These are phyloP conservation scores for Tautogolabrus adspersus DNA, from an alignment of 2,113 vertebrate species.

Conservation along the genomic window DNA sequence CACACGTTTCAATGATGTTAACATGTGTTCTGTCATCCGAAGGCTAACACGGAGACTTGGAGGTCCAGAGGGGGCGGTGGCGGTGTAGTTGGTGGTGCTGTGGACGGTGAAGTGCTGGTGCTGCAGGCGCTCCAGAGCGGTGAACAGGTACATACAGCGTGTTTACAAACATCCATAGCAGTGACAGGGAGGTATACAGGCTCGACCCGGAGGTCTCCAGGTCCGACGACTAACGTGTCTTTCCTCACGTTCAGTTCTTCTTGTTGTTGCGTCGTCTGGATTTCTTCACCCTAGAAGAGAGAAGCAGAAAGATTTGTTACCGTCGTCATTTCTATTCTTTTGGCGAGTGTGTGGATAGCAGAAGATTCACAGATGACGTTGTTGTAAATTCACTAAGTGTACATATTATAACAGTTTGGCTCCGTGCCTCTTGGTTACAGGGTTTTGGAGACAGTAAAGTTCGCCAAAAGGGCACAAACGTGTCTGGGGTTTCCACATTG, in stretches of 20 bases:
- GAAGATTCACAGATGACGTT: not conserved
- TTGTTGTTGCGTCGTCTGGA: slow-evolving; percentile 74
- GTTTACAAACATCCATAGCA: slow-evolving; percentile 74
- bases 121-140: slow-evolving; percentile 77
- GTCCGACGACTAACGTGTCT: not conserved
- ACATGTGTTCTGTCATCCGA: slow-evolving; percentile 13
- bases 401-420: too few relatives aligned
- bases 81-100: slow-evolving; percentile 17
- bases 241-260: slow-evolving; percentile 53
- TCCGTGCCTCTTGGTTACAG: too few relatives aligned
- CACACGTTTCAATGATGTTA: slow-evolving; percentile 12
- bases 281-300: slow-evolving; percentile 77
- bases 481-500: too few relatives aligned
- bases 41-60: slow-evolving; percentile 7
- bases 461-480: too few relatives aligned
- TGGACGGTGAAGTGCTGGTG: slow-evolving; percentile 80
- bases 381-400: too few relatives aligned
- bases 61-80: slow-evolving; percentile 12
- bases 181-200: slow-evolving; percentile 61
- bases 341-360: not conserved
- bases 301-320: not conserved
- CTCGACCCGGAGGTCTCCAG: slow-evolving; percentile 25
- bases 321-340: not conserved
- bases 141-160: slow-evolving; percentile 61
- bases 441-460: too few relatives aligned